phyloP scores from a whole-genome alignment of 2,888 invertebrate genomes.

The Allygus modestus region DNA sequence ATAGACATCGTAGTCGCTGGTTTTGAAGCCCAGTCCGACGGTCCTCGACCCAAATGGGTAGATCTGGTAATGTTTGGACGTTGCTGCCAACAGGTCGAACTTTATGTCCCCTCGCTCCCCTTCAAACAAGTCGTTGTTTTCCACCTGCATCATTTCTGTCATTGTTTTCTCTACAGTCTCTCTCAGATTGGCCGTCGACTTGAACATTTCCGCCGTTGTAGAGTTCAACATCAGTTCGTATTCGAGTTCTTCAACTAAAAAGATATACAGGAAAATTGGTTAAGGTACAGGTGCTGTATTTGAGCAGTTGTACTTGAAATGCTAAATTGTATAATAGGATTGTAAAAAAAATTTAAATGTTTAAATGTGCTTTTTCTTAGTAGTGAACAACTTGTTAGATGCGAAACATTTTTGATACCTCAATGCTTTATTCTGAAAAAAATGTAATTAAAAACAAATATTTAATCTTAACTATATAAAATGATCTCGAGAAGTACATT shows the following conservation, averaged over 20 bases:
- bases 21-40: constrained; percentile 27
- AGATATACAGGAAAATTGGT: background rate
- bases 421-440: too few relatives aligned
- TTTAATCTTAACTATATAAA: too few relatives aligned
- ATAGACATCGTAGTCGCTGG: constrained; percentile 43
- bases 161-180: background rate
- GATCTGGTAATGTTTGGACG: constrained; percentile 6
- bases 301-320: too few relatives aligned
- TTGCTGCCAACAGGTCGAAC: constrained; percentile 4
- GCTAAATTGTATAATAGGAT: too few relatives aligned
- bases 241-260: constrained; percentile 42
- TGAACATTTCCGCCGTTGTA: constrained; percentile 29
- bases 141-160: constrained; percentile 49
- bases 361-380: too few relatives aligned
- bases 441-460: too few relatives aligned
- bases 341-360: too few relatives aligned
- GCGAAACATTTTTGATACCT: too few relatives aligned
- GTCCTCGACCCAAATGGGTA: constrained; percentile 46
- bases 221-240: constrained; percentile 38
- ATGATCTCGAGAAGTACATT: too few relatives aligned
- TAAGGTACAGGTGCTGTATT: too few relatives aligned
- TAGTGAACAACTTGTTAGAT: too few relatives aligned
- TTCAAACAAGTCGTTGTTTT: constrained; percentile 44
- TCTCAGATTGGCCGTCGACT: background rate
- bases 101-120: constrained; percentile 30